These are phyloP conservation scores for Eclectus roratus DNA, from an alignment of 2,113 vertebrate species.

Conservation along the genomic window DNA sequence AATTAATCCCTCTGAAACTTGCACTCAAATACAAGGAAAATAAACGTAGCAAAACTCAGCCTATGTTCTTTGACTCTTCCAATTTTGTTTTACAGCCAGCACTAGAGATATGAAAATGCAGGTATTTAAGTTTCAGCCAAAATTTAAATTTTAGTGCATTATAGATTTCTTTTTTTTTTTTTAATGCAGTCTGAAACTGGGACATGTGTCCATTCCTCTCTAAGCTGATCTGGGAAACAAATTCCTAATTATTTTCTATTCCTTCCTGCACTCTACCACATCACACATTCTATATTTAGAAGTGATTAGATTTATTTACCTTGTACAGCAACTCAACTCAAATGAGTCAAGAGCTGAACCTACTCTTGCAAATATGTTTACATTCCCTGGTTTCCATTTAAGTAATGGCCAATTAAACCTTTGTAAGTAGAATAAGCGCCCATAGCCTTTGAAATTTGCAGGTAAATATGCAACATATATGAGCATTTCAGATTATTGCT, in stretches of 20 bases:
- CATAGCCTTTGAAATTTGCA: conserved; percentile 7
- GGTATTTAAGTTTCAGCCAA: neutral
- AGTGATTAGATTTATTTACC: conserved; percentile 45
- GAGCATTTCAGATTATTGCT: neutral
- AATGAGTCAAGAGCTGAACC: neutral
- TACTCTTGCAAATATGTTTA: conserved; percentile 33
- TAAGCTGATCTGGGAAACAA: neutral
- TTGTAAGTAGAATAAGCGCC: neutral
- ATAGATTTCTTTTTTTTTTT: neutral
- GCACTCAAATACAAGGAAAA: neutral
- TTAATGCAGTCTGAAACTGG: neutral
- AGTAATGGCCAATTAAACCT: conserved; percentile 32
- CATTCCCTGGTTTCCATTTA: conserved; percentile 28
- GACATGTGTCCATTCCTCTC: neutral
- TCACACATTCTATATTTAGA: conserved; percentile 8
- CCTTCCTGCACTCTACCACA: neutral
- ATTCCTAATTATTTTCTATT: neutral
- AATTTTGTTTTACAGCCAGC: neutral
- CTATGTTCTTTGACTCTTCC: neutral
- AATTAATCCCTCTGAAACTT: neutral
- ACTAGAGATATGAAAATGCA: neutral
- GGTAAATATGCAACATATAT: neutral
- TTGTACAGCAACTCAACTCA: neutral
- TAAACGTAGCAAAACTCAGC: neutral
- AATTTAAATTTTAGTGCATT: neutral